Percentiles rank a stretch among this genome's conserved stretches.
Conservation (phyloP, 2,888 invertebrate genomes). For the Dioctria rufipes region DNA sequence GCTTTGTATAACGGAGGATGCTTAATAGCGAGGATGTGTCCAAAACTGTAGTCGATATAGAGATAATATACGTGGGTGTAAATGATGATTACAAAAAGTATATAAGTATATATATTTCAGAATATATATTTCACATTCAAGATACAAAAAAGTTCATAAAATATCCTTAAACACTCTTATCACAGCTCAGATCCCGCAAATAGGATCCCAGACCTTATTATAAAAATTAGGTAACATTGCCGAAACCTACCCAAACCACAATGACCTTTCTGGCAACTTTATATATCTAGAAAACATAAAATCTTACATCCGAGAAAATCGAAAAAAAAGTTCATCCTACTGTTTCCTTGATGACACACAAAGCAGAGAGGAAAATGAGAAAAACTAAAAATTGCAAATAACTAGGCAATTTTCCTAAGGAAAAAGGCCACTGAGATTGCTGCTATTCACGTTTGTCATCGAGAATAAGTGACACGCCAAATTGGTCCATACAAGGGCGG, state of each 20-base stretch:
- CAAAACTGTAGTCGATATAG: too few relatives aligned
- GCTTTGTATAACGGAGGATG: too few relatives aligned
- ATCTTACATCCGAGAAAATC: neutral
- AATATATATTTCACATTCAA: too few relatives aligned
- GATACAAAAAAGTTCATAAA: too few relatives aligned
- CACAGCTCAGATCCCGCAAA: too few relatives aligned
- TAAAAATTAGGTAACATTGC: too few relatives aligned
- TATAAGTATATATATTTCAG: too few relatives aligned
- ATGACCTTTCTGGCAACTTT: neutral
- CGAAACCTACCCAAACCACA: neutral
- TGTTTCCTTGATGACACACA: conserved; percentile 26
- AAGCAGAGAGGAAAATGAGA: conserved; percentile 9
- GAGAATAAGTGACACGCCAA: conserved; percentile 33
- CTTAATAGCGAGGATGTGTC: too few relatives aligned
- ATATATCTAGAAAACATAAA: neutral
- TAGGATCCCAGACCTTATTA: too few relatives aligned
- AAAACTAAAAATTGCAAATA: conserved; percentile 49
- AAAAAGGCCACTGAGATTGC: conserved; percentile 22
- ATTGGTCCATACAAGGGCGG: conserved; percentile 12
- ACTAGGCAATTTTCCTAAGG: conserved; percentile 29
- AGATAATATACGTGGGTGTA: too few relatives aligned
- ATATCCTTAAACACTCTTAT: too few relatives aligned
- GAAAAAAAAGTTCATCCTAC: neutral
- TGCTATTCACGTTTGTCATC: conserved; percentile 40
- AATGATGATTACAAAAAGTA: too few relatives aligned